Conservation (phyloP, 2,888 invertebrate genomes). For the Chaetogeoica ovagalla region DNA sequence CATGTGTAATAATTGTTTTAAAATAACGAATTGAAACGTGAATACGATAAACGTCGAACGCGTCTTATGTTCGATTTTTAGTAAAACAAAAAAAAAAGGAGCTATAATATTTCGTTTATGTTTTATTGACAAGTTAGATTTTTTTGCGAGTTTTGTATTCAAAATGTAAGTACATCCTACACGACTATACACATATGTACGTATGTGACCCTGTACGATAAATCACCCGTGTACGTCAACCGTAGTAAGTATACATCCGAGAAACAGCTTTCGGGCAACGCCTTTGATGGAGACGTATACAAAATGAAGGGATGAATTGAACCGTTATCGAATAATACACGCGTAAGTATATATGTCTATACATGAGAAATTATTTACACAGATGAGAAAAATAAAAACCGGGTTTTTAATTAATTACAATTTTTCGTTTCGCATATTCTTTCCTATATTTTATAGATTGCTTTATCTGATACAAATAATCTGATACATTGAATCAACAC, state of each 20-base stretch:
- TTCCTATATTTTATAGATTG: no score
- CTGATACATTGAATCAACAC: no score
- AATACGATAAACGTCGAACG: not conserved
- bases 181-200: not conserved
- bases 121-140: slow-evolving; percentile 15
- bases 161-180: not conserved
- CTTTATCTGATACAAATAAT: no score
- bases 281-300: slow-evolving; percentile 19
- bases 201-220: slow-evolving; percentile 21
- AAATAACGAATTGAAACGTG: no score
- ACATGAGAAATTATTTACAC: no score
- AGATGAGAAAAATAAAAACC: no score
- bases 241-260: slow-evolving; percentile 27
- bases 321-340: slow-evolving; percentile 16
- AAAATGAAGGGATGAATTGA: slow-evolving; percentile 10
- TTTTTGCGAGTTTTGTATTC: not conserved
- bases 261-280: slow-evolving; percentile 42
- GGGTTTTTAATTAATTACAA: no score
- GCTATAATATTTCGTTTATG: not conserved
- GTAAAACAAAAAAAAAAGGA: no score
- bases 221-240: slow-evolving; percentile 34
- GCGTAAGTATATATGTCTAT: no score
- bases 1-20: no score
- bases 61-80: not conserved
- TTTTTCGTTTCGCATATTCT: no score